Percentiles rank a stretch among this genome's conserved stretches.
phyloP scores from a whole-genome alignment of 2,113 vertebrate species.

The Malurus alboscapulatus region DNA sequence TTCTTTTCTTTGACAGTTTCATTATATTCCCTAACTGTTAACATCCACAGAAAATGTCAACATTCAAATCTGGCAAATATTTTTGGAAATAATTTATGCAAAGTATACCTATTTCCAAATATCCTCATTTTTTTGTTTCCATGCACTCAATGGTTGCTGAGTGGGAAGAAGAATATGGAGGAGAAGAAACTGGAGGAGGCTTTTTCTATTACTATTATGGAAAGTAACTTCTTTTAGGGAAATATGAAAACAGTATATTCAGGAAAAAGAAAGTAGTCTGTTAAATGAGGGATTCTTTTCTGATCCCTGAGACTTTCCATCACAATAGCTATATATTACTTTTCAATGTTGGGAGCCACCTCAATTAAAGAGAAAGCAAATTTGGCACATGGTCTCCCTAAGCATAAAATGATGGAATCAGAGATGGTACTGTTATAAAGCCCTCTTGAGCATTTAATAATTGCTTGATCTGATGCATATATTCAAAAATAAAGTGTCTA shows the following conservation, averaged over 20 bases:
- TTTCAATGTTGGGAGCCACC: background rate
- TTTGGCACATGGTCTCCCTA: background rate
- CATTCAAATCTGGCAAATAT: background rate
- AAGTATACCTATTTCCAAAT: background rate
- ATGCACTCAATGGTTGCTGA: background rate
- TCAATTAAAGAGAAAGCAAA: background rate
- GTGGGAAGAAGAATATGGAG: background rate
- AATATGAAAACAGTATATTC: background rate
- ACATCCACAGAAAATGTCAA: background rate
- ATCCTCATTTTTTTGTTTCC: background rate
- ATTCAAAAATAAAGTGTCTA: background rate
- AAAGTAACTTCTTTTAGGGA: background rate
- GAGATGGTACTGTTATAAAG: background rate
- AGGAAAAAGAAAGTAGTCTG: background rate
- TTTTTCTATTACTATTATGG: background rate
- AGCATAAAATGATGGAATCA: background rate
- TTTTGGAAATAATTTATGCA: background rate
- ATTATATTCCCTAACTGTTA: background rate
- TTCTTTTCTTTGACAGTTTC: background rate
- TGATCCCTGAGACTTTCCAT: background rate
- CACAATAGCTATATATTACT: background rate
- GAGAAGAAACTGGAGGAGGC: background rate
- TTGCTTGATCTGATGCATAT: background rate
- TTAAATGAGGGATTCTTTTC: background rate
- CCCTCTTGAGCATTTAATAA: background rate